These are phyloP conservation scores for Polydesmus complanatus DNA, from an alignment of 2,888 invertebrate genomes.

Conservation along the genomic window DNA sequence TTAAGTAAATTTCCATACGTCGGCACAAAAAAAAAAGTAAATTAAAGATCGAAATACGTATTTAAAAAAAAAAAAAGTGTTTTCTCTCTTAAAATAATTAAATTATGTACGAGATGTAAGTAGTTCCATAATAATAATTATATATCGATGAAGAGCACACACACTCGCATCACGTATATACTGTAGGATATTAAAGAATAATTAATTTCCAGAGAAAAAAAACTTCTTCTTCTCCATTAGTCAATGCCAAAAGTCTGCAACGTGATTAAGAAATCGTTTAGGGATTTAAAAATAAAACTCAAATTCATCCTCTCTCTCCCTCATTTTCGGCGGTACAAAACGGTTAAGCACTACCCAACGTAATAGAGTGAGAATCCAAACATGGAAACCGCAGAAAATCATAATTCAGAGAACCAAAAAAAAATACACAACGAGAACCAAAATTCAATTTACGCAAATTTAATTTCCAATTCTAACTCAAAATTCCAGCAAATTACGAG, in stretches of 20 bases:
- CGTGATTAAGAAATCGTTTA: too few species aligned
- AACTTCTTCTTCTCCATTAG: not conserved
- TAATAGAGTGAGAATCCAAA: too few species aligned
- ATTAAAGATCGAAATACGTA: not conserved
- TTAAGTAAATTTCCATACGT: not conserved
- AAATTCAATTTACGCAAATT: too few species aligned
- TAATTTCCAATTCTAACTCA: too few species aligned
- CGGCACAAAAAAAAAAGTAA: not conserved
- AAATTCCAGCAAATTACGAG: too few species aligned
- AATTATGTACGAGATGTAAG: not conserved
- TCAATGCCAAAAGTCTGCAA: not conserved
- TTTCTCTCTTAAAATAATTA: not conserved
- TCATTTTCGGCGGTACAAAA: too few species aligned
- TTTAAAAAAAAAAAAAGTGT: not conserved
- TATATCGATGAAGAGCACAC: not conserved
- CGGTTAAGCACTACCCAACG: too few species aligned
- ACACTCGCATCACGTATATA: not conserved
- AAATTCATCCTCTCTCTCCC: too few species aligned
- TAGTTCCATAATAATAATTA: not conserved
- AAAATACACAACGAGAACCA: too few species aligned
- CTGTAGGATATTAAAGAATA: not conserved
- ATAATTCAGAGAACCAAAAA: too few species aligned
- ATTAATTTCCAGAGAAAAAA: not conserved
- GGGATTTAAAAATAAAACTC: too few species aligned
- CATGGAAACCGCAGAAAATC: too few species aligned